A percentile compares a stretch with the other conserved stretches of the same genome.
These are phyloP conservation scores for Mesoclemmys tuberculata DNA, from an alignment of 2,113 vertebrate species.

Conservation along the genomic window DNA sequence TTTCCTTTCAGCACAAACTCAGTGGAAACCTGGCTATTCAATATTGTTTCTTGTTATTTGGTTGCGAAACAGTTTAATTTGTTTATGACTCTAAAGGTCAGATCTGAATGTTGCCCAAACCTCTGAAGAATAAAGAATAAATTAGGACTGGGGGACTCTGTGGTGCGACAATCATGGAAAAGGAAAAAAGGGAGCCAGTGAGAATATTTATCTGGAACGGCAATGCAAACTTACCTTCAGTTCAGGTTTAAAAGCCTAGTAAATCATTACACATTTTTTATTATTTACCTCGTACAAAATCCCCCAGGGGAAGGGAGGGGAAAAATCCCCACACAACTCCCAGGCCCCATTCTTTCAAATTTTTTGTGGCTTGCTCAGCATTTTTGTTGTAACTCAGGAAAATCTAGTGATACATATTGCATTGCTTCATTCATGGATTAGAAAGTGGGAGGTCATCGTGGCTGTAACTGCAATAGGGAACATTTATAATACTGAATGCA, in stretches of 20 bases:
- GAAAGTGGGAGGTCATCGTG: not conserved
- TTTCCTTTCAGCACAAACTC: constrained; percentile 62
- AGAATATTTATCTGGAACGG: constrained; percentile 67
- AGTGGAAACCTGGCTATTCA: constrained; percentile 37
- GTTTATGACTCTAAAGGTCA: constrained; percentile 69
- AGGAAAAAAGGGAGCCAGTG: constrained; percentile 24
- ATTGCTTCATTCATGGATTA: not conserved
- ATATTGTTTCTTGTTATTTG: constrained; percentile 62
- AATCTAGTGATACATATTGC: not conserved
- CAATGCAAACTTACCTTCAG: constrained; percentile 67
- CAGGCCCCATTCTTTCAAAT: constrained; percentile 18
- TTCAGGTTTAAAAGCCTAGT: constrained; percentile 74
- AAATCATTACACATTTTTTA: constrained; percentile 82
- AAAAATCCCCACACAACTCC: not conserved
- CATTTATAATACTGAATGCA: constrained; percentile 33
- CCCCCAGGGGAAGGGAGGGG: constrained; percentile 15
- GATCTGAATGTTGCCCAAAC: constrained; percentile 57
- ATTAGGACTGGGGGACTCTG: constrained; percentile 30
- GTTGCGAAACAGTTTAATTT: constrained; percentile 63
- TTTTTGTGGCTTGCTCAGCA: constrained; percentile 14
- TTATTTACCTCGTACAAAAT: constrained; percentile 80
- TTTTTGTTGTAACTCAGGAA: not conserved
- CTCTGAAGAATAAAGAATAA: constrained; percentile 61
- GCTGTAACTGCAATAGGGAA: not conserved
- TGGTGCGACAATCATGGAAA: constrained; percentile 33